These are phyloP conservation scores for Dinothrombium tinctorium DNA, from an alignment of 1,140 invertebrate species.

Conservation along the genomic window DNA sequence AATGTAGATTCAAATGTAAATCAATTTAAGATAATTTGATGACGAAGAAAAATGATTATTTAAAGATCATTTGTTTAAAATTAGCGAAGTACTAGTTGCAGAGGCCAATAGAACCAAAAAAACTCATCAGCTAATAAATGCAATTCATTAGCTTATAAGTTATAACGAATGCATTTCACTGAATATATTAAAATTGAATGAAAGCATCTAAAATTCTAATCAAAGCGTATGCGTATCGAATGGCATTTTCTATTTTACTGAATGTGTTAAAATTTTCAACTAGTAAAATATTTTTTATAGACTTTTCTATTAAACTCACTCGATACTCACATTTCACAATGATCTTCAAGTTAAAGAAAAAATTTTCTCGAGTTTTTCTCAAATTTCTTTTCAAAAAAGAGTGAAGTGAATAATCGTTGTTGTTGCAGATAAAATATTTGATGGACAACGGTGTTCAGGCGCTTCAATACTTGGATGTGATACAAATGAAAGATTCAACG, in stretches of 20 bases:
- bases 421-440: constrained; percentile 27
- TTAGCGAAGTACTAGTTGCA: no score
- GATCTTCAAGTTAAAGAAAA: not conserved
- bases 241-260: not conserved
- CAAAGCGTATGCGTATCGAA: no score
- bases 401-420: constrained; percentile 3
- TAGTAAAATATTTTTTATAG: not conserved
- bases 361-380: not conserved
- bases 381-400: not conserved
- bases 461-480: constrained; percentile 70
- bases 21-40: no score
- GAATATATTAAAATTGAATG: no score
- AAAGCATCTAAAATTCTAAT: no score
- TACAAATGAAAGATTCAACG: constrained; percentile 65
- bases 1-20: no score
- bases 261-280: not conserved
- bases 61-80: no score
- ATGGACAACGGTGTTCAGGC: constrained; percentile 66
- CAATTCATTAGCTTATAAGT: no score
- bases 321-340: not conserved
- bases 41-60: no score
- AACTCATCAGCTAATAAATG: no score
- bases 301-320: not conserved
- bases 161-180: no score
- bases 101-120: no score